A percentile compares a stretch with the other conserved stretches of the same genome.
phyloP scores from a whole-genome alignment of 2,113 vertebrate species.

The Sclerurus mexicanus region DNA sequence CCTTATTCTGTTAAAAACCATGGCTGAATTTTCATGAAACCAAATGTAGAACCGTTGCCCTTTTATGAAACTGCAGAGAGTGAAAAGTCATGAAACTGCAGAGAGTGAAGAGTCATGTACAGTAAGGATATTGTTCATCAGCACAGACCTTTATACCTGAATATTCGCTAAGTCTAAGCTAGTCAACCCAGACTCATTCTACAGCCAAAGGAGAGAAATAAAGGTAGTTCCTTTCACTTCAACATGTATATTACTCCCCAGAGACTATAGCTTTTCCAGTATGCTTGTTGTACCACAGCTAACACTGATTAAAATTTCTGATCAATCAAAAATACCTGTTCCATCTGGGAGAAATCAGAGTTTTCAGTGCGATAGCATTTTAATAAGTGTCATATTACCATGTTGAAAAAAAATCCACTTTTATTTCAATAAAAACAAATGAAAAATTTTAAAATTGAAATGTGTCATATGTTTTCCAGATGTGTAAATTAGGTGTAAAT shows the following conservation, averaged over 20 bases:
- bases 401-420: neutral
- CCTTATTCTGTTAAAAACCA: neutral
- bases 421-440: neutral
- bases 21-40: neutral
- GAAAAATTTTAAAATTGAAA: neutral
- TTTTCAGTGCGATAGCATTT: neutral
- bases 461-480: neutral
- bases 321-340: neutral
- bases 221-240: neutral
- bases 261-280: neutral
- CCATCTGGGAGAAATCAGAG: neutral
- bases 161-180: neutral
- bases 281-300: fast-evolving
- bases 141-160: neutral
- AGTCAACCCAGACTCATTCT: neutral
- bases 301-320: neutral
- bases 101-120: too few relatives aligned
- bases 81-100: neutral
- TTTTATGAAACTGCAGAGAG: neutral
- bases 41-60: neutral
- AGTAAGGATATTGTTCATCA: neutral
- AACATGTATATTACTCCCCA: neutral
- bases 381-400: neutral
- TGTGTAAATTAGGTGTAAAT: neutral
- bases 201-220: neutral